Evolutionary conservation across 2,113 vertebrate genomes (phyloP), one percentile per base, ranked within the genome.

Genomic region (Takifugu flavidus): DNA sequence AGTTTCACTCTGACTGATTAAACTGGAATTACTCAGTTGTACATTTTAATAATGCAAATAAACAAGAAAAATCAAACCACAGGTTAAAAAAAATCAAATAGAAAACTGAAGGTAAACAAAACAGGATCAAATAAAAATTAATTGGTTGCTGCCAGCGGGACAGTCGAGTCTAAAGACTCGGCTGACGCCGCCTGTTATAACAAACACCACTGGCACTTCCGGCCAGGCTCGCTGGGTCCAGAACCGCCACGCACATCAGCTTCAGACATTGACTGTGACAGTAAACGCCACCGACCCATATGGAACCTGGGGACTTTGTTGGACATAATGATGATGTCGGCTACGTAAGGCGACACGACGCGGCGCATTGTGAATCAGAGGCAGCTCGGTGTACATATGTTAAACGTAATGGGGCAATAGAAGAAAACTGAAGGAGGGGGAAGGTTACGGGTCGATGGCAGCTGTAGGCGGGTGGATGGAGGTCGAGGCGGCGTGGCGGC

Each of bases 21-120:
- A 74, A 85, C 58, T 80, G 78, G 71, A 87, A 86, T 89, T 87
- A 89, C 85, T 87, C 81, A 81, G 69, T 78, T 78, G 67, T 53
- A 77, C 72, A 75, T 65, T 77, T 78, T 67, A 80, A 82, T 67
- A 74, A 65, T 69, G 75, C 73, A 58, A 72, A 83, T 80, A 75
- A 75, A 63, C 58, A 67, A 60, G 34, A 51, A 62, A 4, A 56
- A 31, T 45, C 15, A 49, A 49, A 49, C 13, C 15, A 26, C n/a
- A 49, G 77, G 74, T 70, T 50, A 78, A 79, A 76, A 43, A 28
- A 13, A 73, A 27, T 47, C 56, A 59, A 70, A 70, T 49, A 60
- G 46, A 70, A 69, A 53, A 65, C 74, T 71, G 60, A 72, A 84
- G 67, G 62, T 56, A 77, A 74, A 39, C 56, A 71, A 74, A 59